Evolutionary conservation across 92 coral and sea anemone species (phyloP).

Genomic region (Siderastrea siderea): DNA sequence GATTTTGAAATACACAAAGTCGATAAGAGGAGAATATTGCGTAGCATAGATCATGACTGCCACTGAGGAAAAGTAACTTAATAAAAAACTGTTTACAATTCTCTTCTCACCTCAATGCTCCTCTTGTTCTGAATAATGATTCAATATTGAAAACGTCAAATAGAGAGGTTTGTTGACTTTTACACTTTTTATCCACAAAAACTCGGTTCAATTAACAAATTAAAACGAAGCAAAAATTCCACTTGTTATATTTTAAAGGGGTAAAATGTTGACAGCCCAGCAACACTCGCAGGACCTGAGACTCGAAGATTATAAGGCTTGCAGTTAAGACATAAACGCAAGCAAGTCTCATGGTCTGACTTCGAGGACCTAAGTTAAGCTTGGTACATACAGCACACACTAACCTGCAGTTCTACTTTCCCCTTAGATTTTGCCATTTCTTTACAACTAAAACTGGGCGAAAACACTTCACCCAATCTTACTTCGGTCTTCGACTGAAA

Average conservation of each 20-base stretch:
- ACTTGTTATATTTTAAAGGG: no score
- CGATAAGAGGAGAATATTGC: background rate
- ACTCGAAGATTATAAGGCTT: no score
- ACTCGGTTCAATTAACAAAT: background rate
- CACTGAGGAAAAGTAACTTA: no score
- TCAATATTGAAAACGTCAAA: slow-evolving; percentile 22
- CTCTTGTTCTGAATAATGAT: background rate
- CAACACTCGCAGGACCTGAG: no score
- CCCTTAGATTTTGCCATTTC: slow-evolving; percentile 87
- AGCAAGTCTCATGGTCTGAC: background rate
- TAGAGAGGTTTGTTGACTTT: background rate
- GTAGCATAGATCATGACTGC: background rate
- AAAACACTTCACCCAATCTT: background rate
- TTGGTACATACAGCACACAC: slow-evolving; percentile 51
- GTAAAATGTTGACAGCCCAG: no score
- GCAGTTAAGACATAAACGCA: background rate
- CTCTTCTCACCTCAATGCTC: slow-evolving; percentile 20
- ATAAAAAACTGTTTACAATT: background rate
- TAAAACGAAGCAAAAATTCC: background rate
- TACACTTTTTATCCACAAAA: no score
- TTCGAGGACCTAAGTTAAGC: background rate
- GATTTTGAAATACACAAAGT: background rate
- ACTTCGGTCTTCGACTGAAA: background rate
- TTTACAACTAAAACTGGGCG: background rate
- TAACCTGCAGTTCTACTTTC: slow-evolving; percentile 86